phyloP scores from a whole-genome alignment of 53 echinoderm and acorn worm species.

The Arbacia lixula region DNA sequence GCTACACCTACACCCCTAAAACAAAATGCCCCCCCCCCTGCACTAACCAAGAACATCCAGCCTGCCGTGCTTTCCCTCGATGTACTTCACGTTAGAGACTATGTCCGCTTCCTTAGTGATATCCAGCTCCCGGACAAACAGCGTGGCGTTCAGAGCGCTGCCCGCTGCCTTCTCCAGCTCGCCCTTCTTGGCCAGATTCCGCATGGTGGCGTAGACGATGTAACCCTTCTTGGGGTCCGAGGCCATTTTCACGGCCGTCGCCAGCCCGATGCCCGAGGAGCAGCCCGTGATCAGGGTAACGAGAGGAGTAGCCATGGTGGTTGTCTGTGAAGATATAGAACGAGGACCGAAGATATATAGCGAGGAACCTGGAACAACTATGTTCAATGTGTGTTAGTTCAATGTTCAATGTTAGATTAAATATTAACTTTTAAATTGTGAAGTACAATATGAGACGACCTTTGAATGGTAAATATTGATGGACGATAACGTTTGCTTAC shows the following conservation, averaged over 20 bases:
- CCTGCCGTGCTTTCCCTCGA: constrained; percentile 56
- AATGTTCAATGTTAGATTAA: too few relatives aligned
- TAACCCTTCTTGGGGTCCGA: constrained; percentile 59
- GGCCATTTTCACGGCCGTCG: constrained; percentile 67
- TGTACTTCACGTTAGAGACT: constrained; percentile 41
- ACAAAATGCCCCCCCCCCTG: too few relatives aligned
- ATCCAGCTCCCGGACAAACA: constrained; percentile 64
- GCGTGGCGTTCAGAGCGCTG: constrained; percentile 64
- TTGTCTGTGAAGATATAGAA: neutral
- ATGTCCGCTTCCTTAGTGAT: constrained; percentile 62
- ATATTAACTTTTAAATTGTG: too few relatives aligned
- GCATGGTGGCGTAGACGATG: constrained; percentile 77
- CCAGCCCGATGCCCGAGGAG: constrained; percentile 72
- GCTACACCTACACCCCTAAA: too few relatives aligned
- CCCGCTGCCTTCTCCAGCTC: constrained; percentile 64
- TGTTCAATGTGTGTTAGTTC: too few relatives aligned
- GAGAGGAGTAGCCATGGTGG: neutral
- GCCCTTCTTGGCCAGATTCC: constrained; percentile 62
- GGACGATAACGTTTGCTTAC: too few relatives aligned
- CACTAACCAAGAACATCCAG: constrained; percentile 67
- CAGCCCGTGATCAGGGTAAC: constrained; percentile 69
- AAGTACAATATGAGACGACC: too few relatives aligned
- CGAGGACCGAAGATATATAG: too few relatives aligned
- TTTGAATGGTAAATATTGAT: too few relatives aligned
- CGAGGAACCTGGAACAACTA: too few relatives aligned